phyloP scores from a whole-genome alignment of 2,797 vertebrate species.

The Oryzias dopingdopingensis region DNA sequence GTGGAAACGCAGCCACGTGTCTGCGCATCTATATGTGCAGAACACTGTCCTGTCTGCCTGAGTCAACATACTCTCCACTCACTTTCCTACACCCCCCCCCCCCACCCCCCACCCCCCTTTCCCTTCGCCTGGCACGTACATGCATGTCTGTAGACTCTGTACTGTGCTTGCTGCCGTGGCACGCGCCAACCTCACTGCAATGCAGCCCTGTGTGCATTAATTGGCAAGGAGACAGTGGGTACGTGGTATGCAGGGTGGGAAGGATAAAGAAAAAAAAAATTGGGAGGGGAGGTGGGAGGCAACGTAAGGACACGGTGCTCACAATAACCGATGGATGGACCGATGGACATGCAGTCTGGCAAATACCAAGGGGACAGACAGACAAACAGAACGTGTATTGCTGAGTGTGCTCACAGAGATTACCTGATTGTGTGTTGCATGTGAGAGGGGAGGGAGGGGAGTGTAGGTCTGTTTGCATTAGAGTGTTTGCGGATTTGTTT shows the following conservation, averaged over 20 bases:
- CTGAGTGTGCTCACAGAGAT: constrained; percentile 61
- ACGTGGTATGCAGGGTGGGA: constrained; percentile 67
- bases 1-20: constrained; percentile 32
- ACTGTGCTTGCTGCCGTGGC: constrained; percentile 73
- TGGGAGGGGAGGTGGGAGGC: constrained; percentile 35
- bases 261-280: constrained; percentile 48
- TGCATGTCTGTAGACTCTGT: constrained; percentile 79
- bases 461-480: constrained; percentile 55
- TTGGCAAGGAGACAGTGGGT: constrained; percentile 76
- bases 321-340: constrained; percentile 51
- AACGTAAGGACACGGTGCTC: constrained; percentile 57
- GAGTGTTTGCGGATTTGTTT: constrained; percentile 60
- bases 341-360: constrained; percentile 49
- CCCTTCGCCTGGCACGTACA: constrained; percentile 72
- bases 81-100: constrained; percentile 45
- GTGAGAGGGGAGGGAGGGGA: constrained; percentile 21
- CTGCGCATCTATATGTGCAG: constrained; percentile 45
- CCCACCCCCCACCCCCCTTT: neutral
- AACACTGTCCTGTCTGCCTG: constrained; percentile 65
- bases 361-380: constrained; percentile 52
- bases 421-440: constrained; percentile 53
- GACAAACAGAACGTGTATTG: constrained; percentile 50
- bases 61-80: constrained; percentile 73
- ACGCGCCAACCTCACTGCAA: constrained; percentile 80
- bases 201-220: constrained; percentile 83